A percentile compares a stretch with the other conserved stretches of the same genome.
Evolutionary conservation across 2,888 invertebrate genomes (phyloP).

Genomic region (Entomobrya multifasciata): DNA sequence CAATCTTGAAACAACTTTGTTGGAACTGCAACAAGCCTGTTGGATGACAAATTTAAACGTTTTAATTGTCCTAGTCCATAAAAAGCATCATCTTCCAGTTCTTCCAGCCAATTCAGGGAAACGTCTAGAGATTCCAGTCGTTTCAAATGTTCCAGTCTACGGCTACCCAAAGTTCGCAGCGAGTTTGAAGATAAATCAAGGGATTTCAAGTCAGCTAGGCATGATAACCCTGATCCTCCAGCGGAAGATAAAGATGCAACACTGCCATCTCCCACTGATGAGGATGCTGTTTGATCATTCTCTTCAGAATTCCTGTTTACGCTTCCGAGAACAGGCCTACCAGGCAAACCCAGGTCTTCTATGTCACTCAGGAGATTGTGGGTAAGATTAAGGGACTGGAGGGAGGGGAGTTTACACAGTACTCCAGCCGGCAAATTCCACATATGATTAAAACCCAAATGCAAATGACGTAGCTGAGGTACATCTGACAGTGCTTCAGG

Average conservation of each 20-base stretch:
- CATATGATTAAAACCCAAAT: conserved; percentile 92
- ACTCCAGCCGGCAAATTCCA: conserved; percentile 88
- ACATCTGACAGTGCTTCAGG: conserved; percentile 89
- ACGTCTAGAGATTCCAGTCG: too few relatives aligned
- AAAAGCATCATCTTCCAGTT: conserved; percentile 88
- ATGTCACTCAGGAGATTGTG: conserved; percentile 90
- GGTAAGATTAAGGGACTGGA: conserved; percentile 88
- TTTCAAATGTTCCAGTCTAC: conserved; percentile 87
- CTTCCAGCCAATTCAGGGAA: conserved; percentile 88
- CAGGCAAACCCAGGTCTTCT: conserved; percentile 87
- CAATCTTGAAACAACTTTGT: conserved; percentile 89
- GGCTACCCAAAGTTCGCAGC: conserved; percentile 87
- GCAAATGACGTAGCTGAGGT: conserved; percentile 89
- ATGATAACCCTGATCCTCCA: conserved; percentile 61
- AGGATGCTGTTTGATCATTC: conserved; percentile 27
- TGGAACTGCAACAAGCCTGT: conserved; percentile 88
- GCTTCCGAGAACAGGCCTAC: conserved; percentile 55
- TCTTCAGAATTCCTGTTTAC: conserved; percentile 38
- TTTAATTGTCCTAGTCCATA: conserved; percentile 87
- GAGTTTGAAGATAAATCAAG: conserved; percentile 89
- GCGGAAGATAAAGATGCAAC: conserved; percentile 1
- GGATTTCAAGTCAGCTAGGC: conserved; percentile 80
- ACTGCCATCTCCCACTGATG: conserved; percentile 32
- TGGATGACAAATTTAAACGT: conserved; percentile 87
- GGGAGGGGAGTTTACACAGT: conserved; percentile 86